Conservation (phyloP, 1,140 invertebrate genomes). For the Calephelis nemesis region DNA sequence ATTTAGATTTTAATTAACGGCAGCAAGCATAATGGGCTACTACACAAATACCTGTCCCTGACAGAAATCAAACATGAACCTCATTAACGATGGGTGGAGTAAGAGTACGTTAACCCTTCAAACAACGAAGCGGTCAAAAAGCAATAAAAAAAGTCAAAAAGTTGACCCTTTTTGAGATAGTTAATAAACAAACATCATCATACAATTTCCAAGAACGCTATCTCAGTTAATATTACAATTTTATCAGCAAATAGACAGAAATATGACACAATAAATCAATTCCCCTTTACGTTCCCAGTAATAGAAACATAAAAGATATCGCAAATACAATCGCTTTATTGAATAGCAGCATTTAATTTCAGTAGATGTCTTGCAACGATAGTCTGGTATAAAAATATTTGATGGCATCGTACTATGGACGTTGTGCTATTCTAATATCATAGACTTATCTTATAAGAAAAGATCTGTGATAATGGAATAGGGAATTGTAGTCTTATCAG, state of each 20-base stretch:
- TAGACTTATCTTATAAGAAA: background rate
- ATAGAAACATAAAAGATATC: slow-evolving; percentile 13
- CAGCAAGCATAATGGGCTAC: too few relatives aligned
- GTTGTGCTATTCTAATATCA: background rate
- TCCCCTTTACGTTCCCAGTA: slow-evolving; percentile 7
- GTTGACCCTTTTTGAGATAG: too few relatives aligned
- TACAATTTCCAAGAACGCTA: too few relatives aligned
- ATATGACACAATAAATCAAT: slow-evolving; percentile 13
- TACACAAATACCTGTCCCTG: too few relatives aligned
- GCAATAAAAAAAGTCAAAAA: too few relatives aligned
- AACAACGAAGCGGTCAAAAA: too few relatives aligned
- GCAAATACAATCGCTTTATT: slow-evolving; percentile 12
- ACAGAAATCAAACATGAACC: too few relatives aligned
- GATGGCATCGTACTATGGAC: background rate
- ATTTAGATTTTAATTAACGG: too few relatives aligned
- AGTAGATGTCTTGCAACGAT: slow-evolving; percentile 9
- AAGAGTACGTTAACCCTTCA: too few relatives aligned
- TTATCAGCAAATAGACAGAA: slow-evolving; percentile 13
- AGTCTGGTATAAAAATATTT: slow-evolving; percentile 10
- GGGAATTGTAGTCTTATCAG: background rate
- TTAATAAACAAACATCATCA: too few relatives aligned
- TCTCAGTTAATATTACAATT: background rate
- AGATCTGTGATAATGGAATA: background rate
- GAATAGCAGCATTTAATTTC: slow-evolving; percentile 11
- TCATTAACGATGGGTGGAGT: too few relatives aligned